Evolutionary conservation across 2,797 vertebrate genomes (phyloP), one percentile per base, ranked within the genome.

Genomic region (Protonibea diacanthus): DNA sequence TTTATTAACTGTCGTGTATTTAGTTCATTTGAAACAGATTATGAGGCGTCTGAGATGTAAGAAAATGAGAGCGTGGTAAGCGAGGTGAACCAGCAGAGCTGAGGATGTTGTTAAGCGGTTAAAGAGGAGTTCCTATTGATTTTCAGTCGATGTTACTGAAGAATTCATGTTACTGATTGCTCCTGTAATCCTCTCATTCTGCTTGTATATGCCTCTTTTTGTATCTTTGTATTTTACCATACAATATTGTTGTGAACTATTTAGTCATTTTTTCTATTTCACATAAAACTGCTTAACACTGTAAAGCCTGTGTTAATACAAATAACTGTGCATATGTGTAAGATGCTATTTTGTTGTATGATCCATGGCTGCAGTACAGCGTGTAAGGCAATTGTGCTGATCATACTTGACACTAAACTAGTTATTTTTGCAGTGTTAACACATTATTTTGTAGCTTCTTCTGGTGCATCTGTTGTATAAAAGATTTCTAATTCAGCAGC

Each of bases 241-340:
- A 42, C 17, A 71, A 75, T 68, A 51, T 53, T 69, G 59, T 71
- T 44, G n/a, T 57, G 48, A 42, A 59, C 4, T 33, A 44, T 66
- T 78, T 73, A 38, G 5, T 23, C 2, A 59, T 70, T 45, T 70
- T 70, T 58, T 74, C 11, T 68, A 29, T 47, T 70, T 69, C 2
- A 58, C 42, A 48, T 68, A 59, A 25, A 27, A 38, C 6, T 55
- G 49, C 59, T 74, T 56, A 56, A 74, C 29, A 62, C 0, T 75
- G 71, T 78, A 71, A 83, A 29, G 52, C 64, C 44, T 81, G 4
- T 78, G 81, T 88, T 66, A 86, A 68, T 72, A 76, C 63, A 42
- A 74, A 70, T 69, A 78, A 52, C 17, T 85, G 72, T 73, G 76
- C 27, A 77, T 86, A 0, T 88, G 74, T 86, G 82, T 76, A 58